A percentile compares a stretch with the other conserved stretches of the same genome.
Conservation (phyloP, 2,888 invertebrate genomes). For the Lasioglossum calceatum region DNA sequence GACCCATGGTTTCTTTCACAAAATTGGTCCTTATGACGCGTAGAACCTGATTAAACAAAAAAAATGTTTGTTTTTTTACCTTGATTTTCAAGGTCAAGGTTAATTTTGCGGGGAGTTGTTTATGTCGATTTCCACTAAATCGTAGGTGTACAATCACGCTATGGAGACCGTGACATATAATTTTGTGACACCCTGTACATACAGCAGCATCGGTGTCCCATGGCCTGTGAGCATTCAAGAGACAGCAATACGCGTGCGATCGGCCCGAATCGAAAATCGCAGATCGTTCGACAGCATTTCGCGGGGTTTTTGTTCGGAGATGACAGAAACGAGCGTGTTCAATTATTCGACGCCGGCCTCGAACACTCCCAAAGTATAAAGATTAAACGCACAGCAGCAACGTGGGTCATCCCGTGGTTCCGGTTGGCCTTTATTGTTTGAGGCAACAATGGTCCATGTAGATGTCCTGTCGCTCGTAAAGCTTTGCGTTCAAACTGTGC, state of each 20-base stretch:
- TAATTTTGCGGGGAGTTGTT: too few species aligned
- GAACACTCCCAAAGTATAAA: constrained; percentile 62
- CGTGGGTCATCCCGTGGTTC: constrained; percentile 47
- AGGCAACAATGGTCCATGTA: constrained; percentile 68
- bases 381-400: constrained; percentile 68
- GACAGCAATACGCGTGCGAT: background rate
- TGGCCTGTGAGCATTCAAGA: background rate
- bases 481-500: constrained; percentile 52
- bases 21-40: too few species aligned
- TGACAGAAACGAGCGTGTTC: constrained; percentile 68
- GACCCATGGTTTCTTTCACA: too few species aligned
- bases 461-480: constrained; percentile 65
- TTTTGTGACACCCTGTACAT: too few species aligned
- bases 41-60: too few species aligned
- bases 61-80: too few species aligned
- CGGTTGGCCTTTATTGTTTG: constrained; percentile 70
- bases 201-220: background rate
- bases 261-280: background rate
- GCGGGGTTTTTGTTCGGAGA: constrained; percentile 23
- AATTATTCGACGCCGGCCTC: constrained; percentile 70
- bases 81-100: too few species aligned
- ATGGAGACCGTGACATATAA: too few species aligned
- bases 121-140: too few species aligned
- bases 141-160: too few species aligned
- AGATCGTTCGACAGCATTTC: constrained; percentile 18